These are phyloP conservation scores for Coenobita brevimanus DNA, from an alignment of 1,140 invertebrate genomes.

Conservation along the genomic window DNA sequence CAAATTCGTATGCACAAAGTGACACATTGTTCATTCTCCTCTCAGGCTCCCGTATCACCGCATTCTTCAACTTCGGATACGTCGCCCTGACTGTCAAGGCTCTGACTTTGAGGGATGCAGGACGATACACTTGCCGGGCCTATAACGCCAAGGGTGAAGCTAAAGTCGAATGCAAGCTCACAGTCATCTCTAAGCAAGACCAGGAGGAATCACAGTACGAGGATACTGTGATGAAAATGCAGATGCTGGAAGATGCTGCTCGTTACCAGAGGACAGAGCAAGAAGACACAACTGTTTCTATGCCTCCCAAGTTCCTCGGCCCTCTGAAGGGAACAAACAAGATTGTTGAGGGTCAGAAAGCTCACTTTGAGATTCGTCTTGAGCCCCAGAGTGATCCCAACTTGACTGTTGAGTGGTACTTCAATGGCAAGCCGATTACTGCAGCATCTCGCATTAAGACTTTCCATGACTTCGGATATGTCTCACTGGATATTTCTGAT, in stretches of 20 bases:
- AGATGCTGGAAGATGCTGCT: conserved; percentile 86
- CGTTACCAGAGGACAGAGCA: conserved; percentile 61
- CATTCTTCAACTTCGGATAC: conserved; percentile 97
- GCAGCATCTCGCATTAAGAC: conserved; percentile 89
- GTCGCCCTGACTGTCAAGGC: conserved; percentile 97
- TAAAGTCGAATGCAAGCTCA: conserved; percentile 89
- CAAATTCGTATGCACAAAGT: too few species aligned
- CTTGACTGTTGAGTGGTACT: conserved; percentile 91
- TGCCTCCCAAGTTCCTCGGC: conserved; percentile 80
- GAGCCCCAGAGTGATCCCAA: conserved; percentile 93
- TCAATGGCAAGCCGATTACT: conserved; percentile 79
- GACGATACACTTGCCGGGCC: conserved; percentile 92
- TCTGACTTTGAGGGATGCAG: conserved; percentile 91
- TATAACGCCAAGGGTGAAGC: conserved; percentile 92
- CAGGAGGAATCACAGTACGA: conserved; percentile 91
- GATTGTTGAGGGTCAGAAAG: conserved; percentile 95
- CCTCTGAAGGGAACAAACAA: conserved; percentile 92
- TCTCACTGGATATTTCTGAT: conserved; percentile 92
- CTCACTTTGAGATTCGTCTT: conserved; percentile 95
- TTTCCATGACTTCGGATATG: conserved; percentile 96
- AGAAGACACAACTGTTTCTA: conserved; percentile 60
- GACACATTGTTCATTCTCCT: too few species aligned
- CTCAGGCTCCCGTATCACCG: conserved; percentile 89
- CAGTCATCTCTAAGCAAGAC: conserved; percentile 88
- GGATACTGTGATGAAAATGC: conserved; percentile 90